Evolutionary conservation across 2,797 vertebrate genomes (phyloP).

Genomic region (Philypnodon macrostomus): DNA sequence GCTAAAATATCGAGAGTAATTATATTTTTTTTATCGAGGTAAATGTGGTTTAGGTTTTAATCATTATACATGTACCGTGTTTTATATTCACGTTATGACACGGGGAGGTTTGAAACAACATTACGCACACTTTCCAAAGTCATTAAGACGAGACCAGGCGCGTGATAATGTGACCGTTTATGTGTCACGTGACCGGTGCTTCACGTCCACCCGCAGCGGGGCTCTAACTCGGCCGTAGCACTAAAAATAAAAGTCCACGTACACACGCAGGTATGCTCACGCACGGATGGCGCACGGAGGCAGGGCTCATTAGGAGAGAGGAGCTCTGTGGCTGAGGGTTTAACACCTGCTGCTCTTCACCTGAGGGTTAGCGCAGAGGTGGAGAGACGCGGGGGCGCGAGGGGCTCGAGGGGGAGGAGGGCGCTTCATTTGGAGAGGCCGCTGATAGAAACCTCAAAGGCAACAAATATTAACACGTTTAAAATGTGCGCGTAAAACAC

Average conservation of each 20-base stretch:
- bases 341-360: slow-evolving; percentile 81
- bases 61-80: slow-evolving; percentile 13
- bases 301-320: slow-evolving; percentile 72
- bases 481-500: slow-evolving; percentile 21
- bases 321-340: slow-evolving; percentile 71
- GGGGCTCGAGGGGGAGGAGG: no score
- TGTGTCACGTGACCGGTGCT: slow-evolving; percentile 19
- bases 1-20: slow-evolving; percentile 46
- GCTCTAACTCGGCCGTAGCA: slow-evolving; percentile 79
- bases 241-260: slow-evolving; percentile 76
- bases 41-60: slow-evolving; percentile 11
- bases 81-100: slow-evolving; percentile 22
- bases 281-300: slow-evolving; percentile 61
- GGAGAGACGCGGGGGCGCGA: slow-evolving; percentile 43
- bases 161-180: slow-evolving; percentile 53
- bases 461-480: slow-evolving; percentile 51
- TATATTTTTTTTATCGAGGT: slow-evolving; percentile 19
- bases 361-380: slow-evolving; percentile 67
- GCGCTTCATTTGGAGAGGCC: slow-evolving; percentile 67
- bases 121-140: slow-evolving; percentile 9
- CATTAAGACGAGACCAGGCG: slow-evolving; percentile 33
- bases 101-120: not conserved
- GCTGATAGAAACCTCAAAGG: slow-evolving; percentile 65
- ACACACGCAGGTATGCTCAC: slow-evolving; percentile 15
- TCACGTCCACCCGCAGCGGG: slow-evolving; percentile 55